Evolutionary conservation across 2,888 invertebrate genomes (phyloP), one percentile per base, ranked within the genome.

Genomic region (Fissipunctia ypsillon): DNA sequence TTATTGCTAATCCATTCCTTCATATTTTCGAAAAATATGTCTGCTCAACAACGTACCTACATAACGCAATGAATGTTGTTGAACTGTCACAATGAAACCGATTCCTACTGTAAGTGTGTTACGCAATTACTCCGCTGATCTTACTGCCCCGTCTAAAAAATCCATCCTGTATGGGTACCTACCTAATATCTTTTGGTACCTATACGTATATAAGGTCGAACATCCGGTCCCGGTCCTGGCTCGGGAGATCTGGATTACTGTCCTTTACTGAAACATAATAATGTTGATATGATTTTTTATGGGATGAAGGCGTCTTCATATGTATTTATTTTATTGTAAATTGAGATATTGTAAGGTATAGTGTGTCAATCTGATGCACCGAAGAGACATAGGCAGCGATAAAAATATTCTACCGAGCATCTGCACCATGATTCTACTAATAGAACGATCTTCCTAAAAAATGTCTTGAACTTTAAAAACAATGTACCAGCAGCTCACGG

Each of bases 201-300:
- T n/a, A 50, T 19, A 61, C 16, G 48, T 16, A 22, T 54, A 70
- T 35, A 71, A 71, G 43, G 54, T 56, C 35, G 71, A 43, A 28
- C 16, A 12, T 71, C 43, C 71, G 71, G 70, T 28, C 25, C 70
- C 31, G 31, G 70, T 19, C 41, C 70, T 16, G 31, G 25, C 41
- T 35, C 25, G 22, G 16, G 22, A 28, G 35, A 71, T 45, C 70
- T 54, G 35, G 71, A 54, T 71, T 22, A 70, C 70, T 71, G 71
- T 56, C 35, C 22, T 71, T 28, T 71, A 43, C 54, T 35, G 54
- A 71, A 22, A 70, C 22, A 69, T 54, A 43, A 70, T 70, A 43
- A 71, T 70, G 16, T 35, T 28, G 43, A 71, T 22, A 35, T 71
- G 71, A 45, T 45, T 70, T 48, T 35, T 43, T 43, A 43, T 43